Base-by-base conservation (phyloP, 2,113 vertebrate species). In the Elephas maximus region DNA sequence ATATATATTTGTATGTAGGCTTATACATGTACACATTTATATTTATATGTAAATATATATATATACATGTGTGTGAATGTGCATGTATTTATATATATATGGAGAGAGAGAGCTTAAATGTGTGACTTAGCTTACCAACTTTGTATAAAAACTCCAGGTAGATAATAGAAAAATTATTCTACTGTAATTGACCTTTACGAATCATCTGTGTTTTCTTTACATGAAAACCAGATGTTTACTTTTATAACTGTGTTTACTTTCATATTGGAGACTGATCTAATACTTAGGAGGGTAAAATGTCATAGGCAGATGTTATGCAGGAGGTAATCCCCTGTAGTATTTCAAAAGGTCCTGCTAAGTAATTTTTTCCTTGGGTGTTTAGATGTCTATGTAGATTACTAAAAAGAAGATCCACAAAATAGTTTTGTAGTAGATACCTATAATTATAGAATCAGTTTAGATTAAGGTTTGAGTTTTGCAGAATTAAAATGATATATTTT, bases 181-280 rank as follows among this genome's bases (percentile, higher is more conserved):
- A 88, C 41, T 74, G 48, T 89, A 89, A 97, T 97, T 1, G n/a
- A 88, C 63, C 89, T 98, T 98, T 97, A 91, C 60, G 97, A 96
- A 96, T 91, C 62, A 83, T 90, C 77, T 95, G 9, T 87, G 80
- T 96, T 95, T 96, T 92, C 8, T 98, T 92, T 92, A 77, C 33
- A 14, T 90, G 85, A 30, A 96, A 96, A 86, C 12, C 23, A 85
- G 37, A 71, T 87, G 71, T 97, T 97, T 97, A 96, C 91, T 88
- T 45, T 67, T 82, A 37, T 84, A 93, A 96, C 15, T 94, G 6
- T 96, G 57, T 95, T 98, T 97, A 94, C 92, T 92, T 79, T 73
- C 20, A 71, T 92, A 93, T 26, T 91, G 53, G 41, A 97, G 15
- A 33, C 17, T 91, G 90, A 97, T 91, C 18, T 87, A 90, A 73